phyloP scores from a whole-genome alignment of 1,140 invertebrate genomes.

The Contarinia nasturtii region DNA sequence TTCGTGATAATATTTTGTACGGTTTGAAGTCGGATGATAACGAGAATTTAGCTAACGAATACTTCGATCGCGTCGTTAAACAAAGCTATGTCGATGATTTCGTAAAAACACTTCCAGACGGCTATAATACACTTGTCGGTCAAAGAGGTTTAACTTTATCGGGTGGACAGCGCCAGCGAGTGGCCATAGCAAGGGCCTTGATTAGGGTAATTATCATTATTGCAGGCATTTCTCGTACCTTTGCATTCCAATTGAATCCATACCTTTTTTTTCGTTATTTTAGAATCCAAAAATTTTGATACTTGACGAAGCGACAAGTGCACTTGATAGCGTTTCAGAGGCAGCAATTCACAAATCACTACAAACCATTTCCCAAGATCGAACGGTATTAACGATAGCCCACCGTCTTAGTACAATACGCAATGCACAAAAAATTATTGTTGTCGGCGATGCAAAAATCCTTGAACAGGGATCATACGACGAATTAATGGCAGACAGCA shows the following conservation, averaged over 20 bases:
- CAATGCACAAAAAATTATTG: conserved; percentile 77
- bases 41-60: conserved; percentile 26
- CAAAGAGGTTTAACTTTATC: conserved; percentile 65
- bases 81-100: conserved; percentile 73
- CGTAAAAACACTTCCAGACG: conserved; percentile 44
- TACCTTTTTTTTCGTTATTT: conserved; percentile 14
- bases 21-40: conserved; percentile 34
- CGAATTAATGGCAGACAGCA: conserved; percentile 34
- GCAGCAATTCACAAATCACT: conserved; percentile 70
- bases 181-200: conserved; percentile 79
- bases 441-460: conserved; percentile 63
- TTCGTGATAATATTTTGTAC: conserved; percentile 71
- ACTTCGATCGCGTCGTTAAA: conserved; percentile 36
- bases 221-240: conserved; percentile 1
- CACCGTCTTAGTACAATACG: conserved; percentile 84
- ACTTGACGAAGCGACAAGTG: conserved; percentile 80
- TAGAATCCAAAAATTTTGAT: conserved; percentile 69
- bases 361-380: conserved; percentile 58
- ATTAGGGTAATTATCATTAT: conserved; percentile 50
- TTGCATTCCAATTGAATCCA: neutral
- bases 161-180: conserved; percentile 70
- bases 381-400: conserved; percentile 83
- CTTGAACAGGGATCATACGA: conserved; percentile 68
- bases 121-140: conserved; percentile 60
- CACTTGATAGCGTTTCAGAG: conserved; percentile 80